Evolutionary conservation across 2,113 vertebrate genomes (phyloP).

Genomic region (Heptranchias perlo): DNA sequence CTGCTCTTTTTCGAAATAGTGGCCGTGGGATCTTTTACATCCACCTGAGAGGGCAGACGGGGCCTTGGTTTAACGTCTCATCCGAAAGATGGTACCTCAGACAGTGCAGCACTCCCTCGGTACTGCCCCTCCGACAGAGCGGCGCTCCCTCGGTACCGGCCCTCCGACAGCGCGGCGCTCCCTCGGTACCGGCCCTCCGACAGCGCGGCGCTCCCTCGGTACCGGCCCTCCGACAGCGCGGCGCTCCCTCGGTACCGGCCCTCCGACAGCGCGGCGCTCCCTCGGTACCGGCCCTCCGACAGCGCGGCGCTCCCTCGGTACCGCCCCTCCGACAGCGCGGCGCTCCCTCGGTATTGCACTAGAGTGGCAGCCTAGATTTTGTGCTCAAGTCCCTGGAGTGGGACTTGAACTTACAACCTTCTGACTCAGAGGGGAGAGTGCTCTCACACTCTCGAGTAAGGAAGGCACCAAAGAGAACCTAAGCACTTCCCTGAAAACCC

Average conservation of each 20-base stretch:
- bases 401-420: background rate
- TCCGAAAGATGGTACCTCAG: background rate
- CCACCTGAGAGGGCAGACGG: background rate
- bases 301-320: background rate
- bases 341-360: background rate
- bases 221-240: background rate
- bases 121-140: background rate
- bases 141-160: background rate
- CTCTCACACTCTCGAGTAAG: background rate
- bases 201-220: background rate
- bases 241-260: background rate
- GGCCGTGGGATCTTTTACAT: background rate
- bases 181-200: no score
- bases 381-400: background rate
- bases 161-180: background rate
- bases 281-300: no score
- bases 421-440: background rate
- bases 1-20: background rate
- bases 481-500: background rate
- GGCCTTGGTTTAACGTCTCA: background rate
- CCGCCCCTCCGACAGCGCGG: background rate
- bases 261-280: background rate
- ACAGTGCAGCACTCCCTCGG: background rate
- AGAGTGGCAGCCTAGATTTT: background rate
- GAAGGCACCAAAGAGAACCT: background rate